These are phyloP conservation scores for Drosophila austrosaltans DNA, from an alignment of 2,888 invertebrate species.

Conservation along the genomic window DNA sequence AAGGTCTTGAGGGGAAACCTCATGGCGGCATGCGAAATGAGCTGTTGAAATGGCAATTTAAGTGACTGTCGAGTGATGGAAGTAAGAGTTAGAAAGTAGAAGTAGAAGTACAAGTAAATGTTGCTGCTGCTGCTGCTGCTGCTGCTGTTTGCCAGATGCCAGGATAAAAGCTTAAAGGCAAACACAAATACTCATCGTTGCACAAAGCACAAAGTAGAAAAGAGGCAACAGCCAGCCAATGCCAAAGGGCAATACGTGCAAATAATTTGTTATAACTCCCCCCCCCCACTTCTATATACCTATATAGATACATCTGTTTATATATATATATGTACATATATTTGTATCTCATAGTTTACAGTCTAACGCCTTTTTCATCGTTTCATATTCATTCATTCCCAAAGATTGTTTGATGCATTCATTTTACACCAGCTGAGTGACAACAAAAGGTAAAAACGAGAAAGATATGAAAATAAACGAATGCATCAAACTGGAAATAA, in stretches of 20 bases:
- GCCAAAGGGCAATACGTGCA: conserved; percentile 67
- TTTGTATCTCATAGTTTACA: conserved; percentile 75
- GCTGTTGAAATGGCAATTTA: conserved; percentile 80
- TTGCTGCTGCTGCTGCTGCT: conserved; percentile 18
- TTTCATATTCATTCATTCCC: conserved; percentile 17
- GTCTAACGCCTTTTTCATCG: conserved; percentile 73
- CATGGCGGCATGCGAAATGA: conserved; percentile 75
- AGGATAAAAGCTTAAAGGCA: conserved; percentile 62
- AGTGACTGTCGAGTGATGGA: conserved; percentile 67
- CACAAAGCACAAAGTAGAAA: conserved; percentile 25
- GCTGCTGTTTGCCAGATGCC: conserved; percentile 54
- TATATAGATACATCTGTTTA: conserved; percentile 49
- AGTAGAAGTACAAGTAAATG: conserved; percentile 7
- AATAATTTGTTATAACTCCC: conserved; percentile 54
- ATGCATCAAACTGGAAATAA: conserved; percentile 75
- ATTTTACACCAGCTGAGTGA: conserved; percentile 22
- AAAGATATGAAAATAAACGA: conserved; percentile 63
- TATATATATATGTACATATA: conserved; percentile 1
- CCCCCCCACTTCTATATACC: conserved; percentile 2
- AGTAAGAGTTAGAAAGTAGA: not conserved
- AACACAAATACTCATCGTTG: conserved; percentile 42
- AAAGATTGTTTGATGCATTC: conserved; percentile 74
- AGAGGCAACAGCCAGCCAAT: conserved; percentile 11
- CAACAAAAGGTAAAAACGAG: conserved; percentile 23
- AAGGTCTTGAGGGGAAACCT: conserved; percentile 7